A percentile compares a stretch with the other conserved stretches of the same genome.
Evolutionary conservation across 92 coral and sea anemone genomes (phyloP).

Genomic region (Pocillopora meandrina): DNA sequence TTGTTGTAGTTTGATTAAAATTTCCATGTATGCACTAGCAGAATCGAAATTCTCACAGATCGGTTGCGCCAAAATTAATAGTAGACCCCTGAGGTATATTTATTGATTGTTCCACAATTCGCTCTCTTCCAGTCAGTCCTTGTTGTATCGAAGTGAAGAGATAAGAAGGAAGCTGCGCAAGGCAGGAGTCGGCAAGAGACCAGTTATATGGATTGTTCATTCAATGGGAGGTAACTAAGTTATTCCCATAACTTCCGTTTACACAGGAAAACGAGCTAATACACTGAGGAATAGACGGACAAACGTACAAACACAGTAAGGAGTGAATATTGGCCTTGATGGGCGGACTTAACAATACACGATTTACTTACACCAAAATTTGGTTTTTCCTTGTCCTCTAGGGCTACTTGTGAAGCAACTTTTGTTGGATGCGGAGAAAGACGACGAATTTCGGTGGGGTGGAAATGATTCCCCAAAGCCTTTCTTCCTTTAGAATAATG

Average conservation of each 20-base stretch:
- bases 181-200: constrained; percentile 95
- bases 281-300: no score
- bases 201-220: constrained; percentile 92
- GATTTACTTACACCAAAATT: no score
- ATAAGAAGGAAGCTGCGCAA: constrained; percentile 78
- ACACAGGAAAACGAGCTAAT: not conserved
- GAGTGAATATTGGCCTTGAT: no score
- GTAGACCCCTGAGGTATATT: no score
- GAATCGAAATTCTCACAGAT: no score
- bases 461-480: not conserved
- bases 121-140: constrained; percentile 66
- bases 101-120: not conserved
- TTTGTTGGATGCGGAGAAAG: constrained; percentile 69
- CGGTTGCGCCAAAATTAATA: no score
- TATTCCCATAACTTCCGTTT: not conserved
- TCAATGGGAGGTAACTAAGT: constrained; percentile 91
- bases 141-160: constrained; percentile 88
- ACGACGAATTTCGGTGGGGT: constrained; percentile 65
- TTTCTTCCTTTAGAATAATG: not conserved
- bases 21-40: no score
- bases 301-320: no score
- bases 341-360: no score
- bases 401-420: constrained; percentile 93
- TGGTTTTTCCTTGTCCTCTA: constrained; percentile 1
- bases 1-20: no score